Percentiles rank a stretch among this genome's conserved stretches.
Evolutionary conservation across 1,140 invertebrate genomes (phyloP).

Genomic region (Sesamia nonagrioides): DNA sequence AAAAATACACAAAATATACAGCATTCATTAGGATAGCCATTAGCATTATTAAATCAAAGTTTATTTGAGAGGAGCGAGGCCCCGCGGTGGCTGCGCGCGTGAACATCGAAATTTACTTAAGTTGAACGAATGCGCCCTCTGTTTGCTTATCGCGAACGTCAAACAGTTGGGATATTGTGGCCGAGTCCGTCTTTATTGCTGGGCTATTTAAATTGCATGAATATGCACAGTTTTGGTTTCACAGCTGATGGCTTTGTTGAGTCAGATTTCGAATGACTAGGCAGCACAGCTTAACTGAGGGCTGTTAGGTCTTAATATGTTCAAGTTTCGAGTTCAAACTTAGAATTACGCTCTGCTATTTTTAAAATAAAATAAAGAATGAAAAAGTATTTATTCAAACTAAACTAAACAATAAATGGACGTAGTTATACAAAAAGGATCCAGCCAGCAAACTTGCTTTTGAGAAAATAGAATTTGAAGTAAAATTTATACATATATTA

Average conservation of each 20-base stretch:
- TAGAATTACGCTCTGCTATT: too few relatives aligned
- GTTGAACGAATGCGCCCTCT: slow-evolving; percentile 85
- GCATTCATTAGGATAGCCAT: slow-evolving; percentile 50
- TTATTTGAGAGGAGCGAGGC: slow-evolving; percentile 54
- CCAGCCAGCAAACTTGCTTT: too few relatives aligned
- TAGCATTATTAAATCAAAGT: slow-evolving; percentile 56
- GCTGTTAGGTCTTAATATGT: too few relatives aligned
- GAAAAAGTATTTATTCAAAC: too few relatives aligned
- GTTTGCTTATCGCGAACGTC: slow-evolving; percentile 73
- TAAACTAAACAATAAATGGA: too few relatives aligned
- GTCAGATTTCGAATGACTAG: background rate
- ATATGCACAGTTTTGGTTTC: slow-evolving; percentile 68
- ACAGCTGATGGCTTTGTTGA: background rate
- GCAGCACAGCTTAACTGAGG: background rate
- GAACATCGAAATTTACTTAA: slow-evolving; percentile 87
- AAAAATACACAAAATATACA: slow-evolving; percentile 16
- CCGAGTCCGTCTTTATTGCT: slow-evolving; percentile 70
- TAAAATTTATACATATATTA: too few relatives aligned
- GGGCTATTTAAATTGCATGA: slow-evolving; percentile 74
- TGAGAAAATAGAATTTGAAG: too few relatives aligned
- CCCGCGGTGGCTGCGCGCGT: slow-evolving; percentile 65
- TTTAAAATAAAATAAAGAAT: too few relatives aligned
- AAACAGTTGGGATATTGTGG: slow-evolving; percentile 81
- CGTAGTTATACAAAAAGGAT: too few relatives aligned
- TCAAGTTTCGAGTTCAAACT: too few relatives aligned